A percentile compares a stretch with the other conserved stretches of the same genome.
Conservation (phyloP, 2,888 invertebrate genomes). For the Agonopterix subpropinquella region DNA sequence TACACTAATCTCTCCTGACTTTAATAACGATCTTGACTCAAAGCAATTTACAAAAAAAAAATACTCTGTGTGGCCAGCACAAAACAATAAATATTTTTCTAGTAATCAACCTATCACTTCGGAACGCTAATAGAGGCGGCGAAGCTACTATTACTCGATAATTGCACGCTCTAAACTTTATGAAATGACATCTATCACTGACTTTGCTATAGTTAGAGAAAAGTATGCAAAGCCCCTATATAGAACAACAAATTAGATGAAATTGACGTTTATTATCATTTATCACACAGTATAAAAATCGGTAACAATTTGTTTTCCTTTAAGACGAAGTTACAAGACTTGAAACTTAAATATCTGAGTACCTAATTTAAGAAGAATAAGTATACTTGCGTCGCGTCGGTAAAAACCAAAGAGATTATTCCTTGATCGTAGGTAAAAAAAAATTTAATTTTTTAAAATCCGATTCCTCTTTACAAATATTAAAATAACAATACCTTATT, state of each 20-base stretch:
- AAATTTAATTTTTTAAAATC: not conserved
- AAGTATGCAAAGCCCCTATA: conserved; percentile 16
- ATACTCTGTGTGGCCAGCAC: not conserved
- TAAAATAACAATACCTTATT: not conserved
- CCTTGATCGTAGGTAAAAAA: too few species aligned
- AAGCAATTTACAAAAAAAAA: too few species aligned
- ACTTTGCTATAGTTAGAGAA: conserved; percentile 20
- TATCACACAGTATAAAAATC: too few species aligned
- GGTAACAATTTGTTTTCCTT: too few species aligned
- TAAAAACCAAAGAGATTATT: too few species aligned
- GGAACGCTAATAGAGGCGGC: conserved; percentile 43
- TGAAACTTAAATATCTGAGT: too few species aligned
- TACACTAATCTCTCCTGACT: conserved; percentile 1
- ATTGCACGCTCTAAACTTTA: conserved; percentile 48
- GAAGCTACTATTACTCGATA: conserved; percentile 43
- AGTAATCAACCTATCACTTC: conserved; percentile 60
- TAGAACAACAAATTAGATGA: conserved; percentile 3
- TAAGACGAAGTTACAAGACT: too few species aligned
- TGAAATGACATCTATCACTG: conserved; percentile 49
- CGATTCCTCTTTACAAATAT: not conserved
- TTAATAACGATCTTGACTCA: conserved; percentile 1
- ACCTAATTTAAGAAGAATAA: too few species aligned
- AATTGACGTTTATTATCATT: conserved; percentile 2
- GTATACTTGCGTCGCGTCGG: too few species aligned
- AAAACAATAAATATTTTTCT: conserved; percentile 60